Evolutionary conservation across 2,888 invertebrate species (phyloP).

Genomic region (Exocentrus adspersus): DNA sequence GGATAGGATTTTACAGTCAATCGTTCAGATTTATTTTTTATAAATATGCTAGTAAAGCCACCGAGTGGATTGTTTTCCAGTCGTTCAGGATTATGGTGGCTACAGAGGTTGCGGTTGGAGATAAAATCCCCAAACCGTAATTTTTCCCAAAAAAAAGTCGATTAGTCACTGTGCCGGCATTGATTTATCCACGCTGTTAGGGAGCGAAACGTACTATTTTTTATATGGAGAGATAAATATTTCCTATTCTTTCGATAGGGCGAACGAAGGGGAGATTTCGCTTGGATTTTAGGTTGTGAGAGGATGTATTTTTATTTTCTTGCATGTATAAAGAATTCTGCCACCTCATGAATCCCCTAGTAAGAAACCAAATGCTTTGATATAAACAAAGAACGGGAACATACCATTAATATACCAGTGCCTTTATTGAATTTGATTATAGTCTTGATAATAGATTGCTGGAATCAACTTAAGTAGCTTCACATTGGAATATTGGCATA

Average conservation of each 20-base stretch:
- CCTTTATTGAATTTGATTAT: not conserved
- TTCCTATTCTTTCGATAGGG: not conserved
- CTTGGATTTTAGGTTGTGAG: not conserved
- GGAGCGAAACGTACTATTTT: not conserved
- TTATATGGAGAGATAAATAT: slow-evolving; percentile 1
- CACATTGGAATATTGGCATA: too few species aligned
- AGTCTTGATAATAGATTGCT: too few species aligned
- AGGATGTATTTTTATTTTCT: not conserved
- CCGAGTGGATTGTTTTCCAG: not conserved
- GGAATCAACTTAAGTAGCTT: too few species aligned
- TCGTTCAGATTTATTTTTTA: too few species aligned
- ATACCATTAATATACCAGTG: too few species aligned
- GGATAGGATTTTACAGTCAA: too few species aligned
- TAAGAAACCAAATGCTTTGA: not conserved
- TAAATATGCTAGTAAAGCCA: too few species aligned
- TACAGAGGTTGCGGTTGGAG: not conserved
- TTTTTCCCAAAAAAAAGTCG: slow-evolving; percentile 3
- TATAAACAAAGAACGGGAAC: too few species aligned
- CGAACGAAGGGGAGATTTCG: slow-evolving; percentile 1
- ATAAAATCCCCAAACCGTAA: not conserved
- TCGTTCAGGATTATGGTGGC: not conserved
- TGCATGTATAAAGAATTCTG: not conserved
- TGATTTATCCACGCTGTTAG: not conserved
- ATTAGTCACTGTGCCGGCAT: not conserved
- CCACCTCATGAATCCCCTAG: too few species aligned